A percentile compares a stretch with the other conserved stretches of the same genome.
These are phyloP conservation scores for Crenichthys baileyi DNA, from an alignment of 2,797 vertebrate genomes.

Conservation along the genomic window DNA sequence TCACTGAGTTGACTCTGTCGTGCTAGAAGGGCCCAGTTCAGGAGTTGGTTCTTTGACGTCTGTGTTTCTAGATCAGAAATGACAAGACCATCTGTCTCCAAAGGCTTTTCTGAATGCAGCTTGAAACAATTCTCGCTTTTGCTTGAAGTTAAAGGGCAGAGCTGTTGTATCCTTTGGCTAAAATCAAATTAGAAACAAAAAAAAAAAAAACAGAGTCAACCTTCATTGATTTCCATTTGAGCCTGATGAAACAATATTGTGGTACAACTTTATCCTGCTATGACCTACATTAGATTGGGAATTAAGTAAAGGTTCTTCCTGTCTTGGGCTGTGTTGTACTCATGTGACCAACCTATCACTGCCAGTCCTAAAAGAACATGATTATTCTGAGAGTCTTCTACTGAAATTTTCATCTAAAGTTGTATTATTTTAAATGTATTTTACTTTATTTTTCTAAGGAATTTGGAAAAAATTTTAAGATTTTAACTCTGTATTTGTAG, in stretches of 20 bases:
- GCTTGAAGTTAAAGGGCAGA: slow-evolving; percentile 29
- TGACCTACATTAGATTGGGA: background rate
- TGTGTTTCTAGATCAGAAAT: slow-evolving; percentile 42
- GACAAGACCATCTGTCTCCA: slow-evolving; percentile 53
- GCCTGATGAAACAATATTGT: background rate
- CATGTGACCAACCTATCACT: background rate
- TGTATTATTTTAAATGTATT: background rate
- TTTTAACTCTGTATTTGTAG: background rate
- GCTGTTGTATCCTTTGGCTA: slow-evolving; percentile 9
- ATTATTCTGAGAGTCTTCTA: background rate
- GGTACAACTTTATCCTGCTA: background rate
- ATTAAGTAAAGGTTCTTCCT: background rate
- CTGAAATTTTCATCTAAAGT: background rate
- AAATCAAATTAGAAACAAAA: slow-evolving; percentile 1
- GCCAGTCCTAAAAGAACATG: background rate
- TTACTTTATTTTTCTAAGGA: background rate
- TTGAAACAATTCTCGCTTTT: slow-evolving; percentile 14
- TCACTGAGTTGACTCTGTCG: slow-evolving; percentile 25
- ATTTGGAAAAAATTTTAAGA: background rate
- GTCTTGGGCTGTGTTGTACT: background rate
- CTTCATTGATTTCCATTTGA: slow-evolving; percentile 6
- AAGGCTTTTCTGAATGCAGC: slow-evolving; percentile 34
- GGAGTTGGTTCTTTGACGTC: slow-evolving; percentile 43
- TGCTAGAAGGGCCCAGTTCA: slow-evolving; percentile 42
- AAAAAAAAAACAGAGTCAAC: slow-evolving; percentile 9